phyloP scores from a whole-genome alignment of 2,113 vertebrate species.

The Prionailurus bengalensis region DNA sequence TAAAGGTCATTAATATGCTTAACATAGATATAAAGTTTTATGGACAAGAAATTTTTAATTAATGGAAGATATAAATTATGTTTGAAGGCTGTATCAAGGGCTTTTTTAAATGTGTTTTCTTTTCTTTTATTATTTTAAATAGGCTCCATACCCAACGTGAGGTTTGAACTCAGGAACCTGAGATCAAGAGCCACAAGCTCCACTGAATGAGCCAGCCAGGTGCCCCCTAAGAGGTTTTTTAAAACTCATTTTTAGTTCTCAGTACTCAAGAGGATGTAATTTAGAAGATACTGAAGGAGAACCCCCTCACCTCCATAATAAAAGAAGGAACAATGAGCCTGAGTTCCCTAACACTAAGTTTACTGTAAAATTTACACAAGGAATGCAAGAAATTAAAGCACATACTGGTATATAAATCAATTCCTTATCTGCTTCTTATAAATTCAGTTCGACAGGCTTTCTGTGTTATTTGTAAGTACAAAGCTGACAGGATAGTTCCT shows the following conservation, averaged over 20 bases:
- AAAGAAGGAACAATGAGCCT: neutral
- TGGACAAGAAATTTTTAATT: conserved; percentile 4
- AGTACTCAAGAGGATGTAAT: neutral
- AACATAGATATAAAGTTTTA: conserved; percentile 16
- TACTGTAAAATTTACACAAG: neutral
- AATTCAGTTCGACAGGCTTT: conserved; percentile 40
- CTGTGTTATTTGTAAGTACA: conserved; percentile 47
- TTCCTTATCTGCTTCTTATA: conserved; percentile 12
- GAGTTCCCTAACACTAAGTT: conserved; percentile 42
- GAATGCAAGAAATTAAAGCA: conserved; percentile 19
- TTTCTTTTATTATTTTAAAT: neutral
- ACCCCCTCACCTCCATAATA: neutral
- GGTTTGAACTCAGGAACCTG: neutral
- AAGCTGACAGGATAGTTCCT: conserved; percentile 75
- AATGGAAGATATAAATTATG: conserved; percentile 10
- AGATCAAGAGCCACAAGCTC: neutral
- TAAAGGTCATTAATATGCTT: conserved; percentile 2
- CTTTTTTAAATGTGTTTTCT: neutral
- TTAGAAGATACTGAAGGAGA: neutral
- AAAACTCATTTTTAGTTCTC: conserved; percentile 11
- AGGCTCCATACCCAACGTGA: neutral
- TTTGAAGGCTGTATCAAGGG: neutral
- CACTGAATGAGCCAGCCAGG: neutral
- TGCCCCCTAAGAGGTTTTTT: neutral
- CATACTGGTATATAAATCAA: neutral